Percentiles rank a stretch among this genome's conserved stretches.
phyloP scores from a whole-genome alignment of 2,797 vertebrate genomes.

The Sarcophilus harrisii region DNA sequence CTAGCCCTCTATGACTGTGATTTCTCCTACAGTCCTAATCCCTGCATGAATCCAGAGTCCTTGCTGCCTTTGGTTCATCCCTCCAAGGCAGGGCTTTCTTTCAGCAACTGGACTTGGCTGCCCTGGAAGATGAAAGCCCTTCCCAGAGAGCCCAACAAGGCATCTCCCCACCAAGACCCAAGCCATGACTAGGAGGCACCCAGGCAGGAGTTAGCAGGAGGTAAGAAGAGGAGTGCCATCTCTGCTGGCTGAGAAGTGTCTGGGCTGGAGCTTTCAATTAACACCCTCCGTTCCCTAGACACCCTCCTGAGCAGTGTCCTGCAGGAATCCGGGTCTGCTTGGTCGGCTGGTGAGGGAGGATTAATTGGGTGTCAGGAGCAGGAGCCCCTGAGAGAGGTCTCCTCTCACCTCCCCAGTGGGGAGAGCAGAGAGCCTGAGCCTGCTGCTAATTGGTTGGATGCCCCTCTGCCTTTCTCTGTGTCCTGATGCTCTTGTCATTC shows the following conservation, averaged over 20 bases:
- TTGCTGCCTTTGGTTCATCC: neutral
- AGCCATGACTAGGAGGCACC: neutral
- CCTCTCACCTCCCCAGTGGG: constrained; percentile 52
- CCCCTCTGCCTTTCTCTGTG: neutral
- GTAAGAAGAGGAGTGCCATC: neutral
- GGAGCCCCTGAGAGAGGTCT: constrained; percentile 76
- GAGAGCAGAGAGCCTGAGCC: constrained; percentile 29
- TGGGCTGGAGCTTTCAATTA: constrained; percentile 55
- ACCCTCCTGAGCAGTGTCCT: constrained; percentile 47
- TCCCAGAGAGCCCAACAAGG: constrained; percentile 1
- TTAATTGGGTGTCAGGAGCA: constrained; percentile 77
- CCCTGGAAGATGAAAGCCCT: neutral
- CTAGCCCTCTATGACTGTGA: neutral
- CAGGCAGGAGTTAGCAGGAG: neutral
- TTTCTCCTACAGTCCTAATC: neutral
- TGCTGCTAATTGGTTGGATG: constrained; percentile 64
- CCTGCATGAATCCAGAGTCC: neutral
- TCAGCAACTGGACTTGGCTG: neutral
- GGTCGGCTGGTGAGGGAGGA: constrained; percentile 73
- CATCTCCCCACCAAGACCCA: neutral
- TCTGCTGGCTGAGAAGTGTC: neutral
- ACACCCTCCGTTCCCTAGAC: constrained; percentile 41
- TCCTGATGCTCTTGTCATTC: constrained; percentile 59
- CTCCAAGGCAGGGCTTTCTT: neutral
- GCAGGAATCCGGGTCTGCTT: constrained; percentile 46